Base-by-base conservation (phyloP, 2,888 invertebrate genomes). In the Drosophila eohydei region DNA sequence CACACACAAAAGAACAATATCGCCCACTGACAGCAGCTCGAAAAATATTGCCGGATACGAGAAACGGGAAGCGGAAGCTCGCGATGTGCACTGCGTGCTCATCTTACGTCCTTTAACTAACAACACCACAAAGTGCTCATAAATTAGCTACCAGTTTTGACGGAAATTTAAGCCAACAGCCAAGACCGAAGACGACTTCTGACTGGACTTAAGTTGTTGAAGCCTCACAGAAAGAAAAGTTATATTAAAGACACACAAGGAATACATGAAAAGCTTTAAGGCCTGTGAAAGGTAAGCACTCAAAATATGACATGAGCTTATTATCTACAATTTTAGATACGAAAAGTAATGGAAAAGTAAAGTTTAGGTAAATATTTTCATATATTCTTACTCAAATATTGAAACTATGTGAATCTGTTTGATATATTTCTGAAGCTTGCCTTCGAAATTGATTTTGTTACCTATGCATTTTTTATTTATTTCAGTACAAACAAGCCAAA, bases 111-210 rank as follows among this genome's bases (percentile, higher is more conserved):
- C 72, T 83, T 73, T 81, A 82, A 71, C 65, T 77, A 65, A 69
- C 55, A 64, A 51, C 66, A 41, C 30, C 48, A 61, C 60, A 51
- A 56, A 63, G 55, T 66, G 70, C 73, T 72, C 68, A 87, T 85
- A 85, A 85, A 85, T 85, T 87, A 85, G 84, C 73, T 26, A 60
- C 59, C 75, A 78, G 50, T 77, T 83, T 80, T 85, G 87, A 85
- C 78, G 84, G 87, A 82, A 85, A 85, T 73, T 70, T 66, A 84
- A 85, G 71, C 74, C 78, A 72, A 60, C 61, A 58, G 65, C 52
- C 16, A 54, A 28, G 56, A 51, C 12, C 55, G 14, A 32, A 34
- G 32, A 14, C 38, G 7, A 34, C 40, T 12, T 40, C 56, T 32
- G 34, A 4, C 41, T 40, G 57, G 43, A 38, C 50, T 43, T 28